Evolutionary conservation across 1,140 invertebrate species (phyloP), one percentile per base, ranked within the genome.

Genomic region (Aphaenogaster floridana): DNA sequence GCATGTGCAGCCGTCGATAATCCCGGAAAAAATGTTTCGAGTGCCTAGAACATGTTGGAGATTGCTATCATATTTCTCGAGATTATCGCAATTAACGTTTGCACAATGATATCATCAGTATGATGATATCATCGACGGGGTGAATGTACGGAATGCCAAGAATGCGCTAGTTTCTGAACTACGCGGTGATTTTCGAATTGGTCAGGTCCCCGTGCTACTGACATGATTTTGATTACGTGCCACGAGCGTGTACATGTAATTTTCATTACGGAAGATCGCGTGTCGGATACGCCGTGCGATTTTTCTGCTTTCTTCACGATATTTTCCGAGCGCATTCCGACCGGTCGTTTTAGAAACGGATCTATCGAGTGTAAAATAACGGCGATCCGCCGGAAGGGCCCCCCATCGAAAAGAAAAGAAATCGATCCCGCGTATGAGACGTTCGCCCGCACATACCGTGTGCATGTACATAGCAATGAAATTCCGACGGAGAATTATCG

Each of bases 291-390:
- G 88, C 54, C 77, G 21, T 36, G 54, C 86, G 57, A 77, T 87
- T 92, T 91, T 92, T 92, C 89, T 91, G 89, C 92, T 92, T 90
- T 92, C 92, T 89, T 92, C 88, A 91, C 77, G 64, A 77, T 88
- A n/a, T 64, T 59, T 52, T 45, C 52, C 50, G n/a, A 28, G 54
- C 48, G 50, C 80, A 57, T 66, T 72, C 80, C 52, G 21, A 9
- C 21, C 52, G n/a, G 3, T 8, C 42, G 57, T 66, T 74, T 87
- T 79, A 89, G 78, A 87, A 90, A 90, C 69, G 59, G 36, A 28
- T 81, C 34, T 57, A 59, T 61, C 59, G 36, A 81, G 63, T 86
- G 89, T 85, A 64, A 91, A 88, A 87, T 87, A 36, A 83, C 21
- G n/a, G 17, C 69, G 50, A 76, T 71, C 28, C 48, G 21, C 9